Conservation (phyloP, 2,888 invertebrate genomes). For the Drosophila greeni region DNA sequence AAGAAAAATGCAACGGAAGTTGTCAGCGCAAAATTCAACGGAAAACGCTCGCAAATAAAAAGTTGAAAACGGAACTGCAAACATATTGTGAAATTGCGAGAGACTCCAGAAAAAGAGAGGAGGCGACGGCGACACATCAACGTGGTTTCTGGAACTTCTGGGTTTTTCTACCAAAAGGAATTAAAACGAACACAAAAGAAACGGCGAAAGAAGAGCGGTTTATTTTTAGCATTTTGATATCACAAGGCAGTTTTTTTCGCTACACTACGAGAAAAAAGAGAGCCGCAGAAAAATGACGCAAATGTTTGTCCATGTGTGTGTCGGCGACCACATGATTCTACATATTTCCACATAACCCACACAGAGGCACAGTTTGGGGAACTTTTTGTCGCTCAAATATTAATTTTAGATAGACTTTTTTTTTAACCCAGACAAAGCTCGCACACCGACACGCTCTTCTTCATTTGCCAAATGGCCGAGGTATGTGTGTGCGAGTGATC, state of each 20-base stretch:
- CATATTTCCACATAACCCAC: constrained; percentile 65
- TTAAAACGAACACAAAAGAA: constrained; percentile 52
- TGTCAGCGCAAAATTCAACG: constrained; percentile 33
- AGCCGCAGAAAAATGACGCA: constrained; percentile 61
- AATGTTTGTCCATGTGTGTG: constrained; percentile 48
- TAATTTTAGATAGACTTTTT: constrained; percentile 66
- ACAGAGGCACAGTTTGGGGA: constrained; percentile 28
- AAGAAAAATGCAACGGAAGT: constrained; percentile 56
- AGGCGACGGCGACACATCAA: constrained; percentile 24
- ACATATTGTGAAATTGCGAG: constrained; percentile 68
- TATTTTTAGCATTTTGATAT: constrained; percentile 72
- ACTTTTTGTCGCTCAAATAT: constrained; percentile 70
- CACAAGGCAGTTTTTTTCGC: constrained; percentile 59
- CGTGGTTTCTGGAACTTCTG: constrained; percentile 50
- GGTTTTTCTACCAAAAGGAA: constrained; percentile 49
- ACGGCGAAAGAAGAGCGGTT: constrained; percentile 52
- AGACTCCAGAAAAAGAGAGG: constrained; percentile 3
- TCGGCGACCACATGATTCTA: constrained; percentile 66
- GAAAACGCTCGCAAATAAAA: constrained; percentile 31
- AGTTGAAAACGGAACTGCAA: constrained; percentile 45
- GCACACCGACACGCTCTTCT: constrained; percentile 33
- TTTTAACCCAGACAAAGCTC: constrained; percentile 56
- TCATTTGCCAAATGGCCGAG: constrained; percentile 11
- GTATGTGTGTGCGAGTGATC: constrained; percentile 34
- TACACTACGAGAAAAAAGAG: constrained; percentile 46